Conservation (phyloP, 2,797 vertebrate genomes). For the Rhabdomys pumilio region DNA sequence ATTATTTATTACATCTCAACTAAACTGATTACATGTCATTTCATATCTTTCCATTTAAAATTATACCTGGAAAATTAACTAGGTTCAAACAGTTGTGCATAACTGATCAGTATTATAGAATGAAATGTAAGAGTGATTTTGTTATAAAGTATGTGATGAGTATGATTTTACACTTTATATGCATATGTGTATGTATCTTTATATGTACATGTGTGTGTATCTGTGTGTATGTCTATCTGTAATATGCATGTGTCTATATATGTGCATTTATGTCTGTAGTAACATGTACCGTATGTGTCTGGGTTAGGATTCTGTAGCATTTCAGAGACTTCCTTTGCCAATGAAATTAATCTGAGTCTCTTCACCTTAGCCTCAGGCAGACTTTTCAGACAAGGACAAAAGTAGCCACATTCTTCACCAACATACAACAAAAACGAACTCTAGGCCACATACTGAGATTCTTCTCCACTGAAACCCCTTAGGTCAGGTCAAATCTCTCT, state of each 20-base stretch:
- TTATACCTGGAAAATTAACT: not conserved
- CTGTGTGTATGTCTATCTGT: not conserved
- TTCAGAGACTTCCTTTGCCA: too few relatives aligned
- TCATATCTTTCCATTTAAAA: not conserved
- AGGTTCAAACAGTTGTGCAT: rapidly evolving
- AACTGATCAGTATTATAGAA: not conserved
- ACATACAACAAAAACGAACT: too few relatives aligned
- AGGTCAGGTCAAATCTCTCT: too few relatives aligned
- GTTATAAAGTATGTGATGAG: not conserved
- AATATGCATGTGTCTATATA: not conserved
- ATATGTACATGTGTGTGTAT: not conserved
- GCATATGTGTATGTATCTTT: not conserved
- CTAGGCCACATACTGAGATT: too few relatives aligned
- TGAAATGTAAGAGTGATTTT: not conserved
- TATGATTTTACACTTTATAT: not conserved
- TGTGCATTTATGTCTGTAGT: not conserved
- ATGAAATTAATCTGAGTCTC: too few relatives aligned
- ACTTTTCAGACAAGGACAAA: too few relatives aligned
- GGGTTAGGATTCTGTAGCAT: too few relatives aligned
- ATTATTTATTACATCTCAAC: not conserved
- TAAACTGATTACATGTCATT: not conserved
- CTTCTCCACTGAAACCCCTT: too few relatives aligned
- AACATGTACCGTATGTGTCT: too few relatives aligned
- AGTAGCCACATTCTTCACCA: too few relatives aligned
- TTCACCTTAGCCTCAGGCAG: too few relatives aligned